These are phyloP conservation scores for Varecia variegata DNA, from an alignment of 2,797 vertebrate species.

Conservation along the genomic window DNA sequence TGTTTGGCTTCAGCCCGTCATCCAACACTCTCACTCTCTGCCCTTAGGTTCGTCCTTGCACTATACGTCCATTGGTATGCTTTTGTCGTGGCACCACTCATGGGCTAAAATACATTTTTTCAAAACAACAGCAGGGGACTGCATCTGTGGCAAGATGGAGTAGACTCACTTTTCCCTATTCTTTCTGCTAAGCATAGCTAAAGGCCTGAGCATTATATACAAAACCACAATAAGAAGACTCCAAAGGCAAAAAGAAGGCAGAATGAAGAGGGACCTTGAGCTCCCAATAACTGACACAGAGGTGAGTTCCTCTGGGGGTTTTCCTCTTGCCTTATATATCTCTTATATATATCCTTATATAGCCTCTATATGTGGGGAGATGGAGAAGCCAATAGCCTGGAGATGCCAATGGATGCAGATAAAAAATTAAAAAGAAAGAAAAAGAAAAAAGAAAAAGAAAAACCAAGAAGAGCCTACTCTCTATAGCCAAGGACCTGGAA, in stretches of 20 bases:
- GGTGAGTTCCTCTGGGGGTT: not conserved
- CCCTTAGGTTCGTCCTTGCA: not conserved
- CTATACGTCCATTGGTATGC: accelerated
- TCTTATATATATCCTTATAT: not conserved
- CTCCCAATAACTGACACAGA: not conserved
- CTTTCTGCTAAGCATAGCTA: not conserved
- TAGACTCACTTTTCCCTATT: not conserved
- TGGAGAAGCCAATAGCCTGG: not conserved
- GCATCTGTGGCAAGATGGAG: not conserved
- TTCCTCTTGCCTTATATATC: not conserved
- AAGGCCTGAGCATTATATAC: not conserved
- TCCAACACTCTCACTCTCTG: not conserved
- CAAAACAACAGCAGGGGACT: not conserved
- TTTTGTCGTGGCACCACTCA: not conserved
- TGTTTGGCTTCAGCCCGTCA: not conserved
- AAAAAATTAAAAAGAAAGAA: not conserved
- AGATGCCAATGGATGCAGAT: not conserved
- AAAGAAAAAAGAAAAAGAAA: not conserved
- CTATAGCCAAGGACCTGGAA: not conserved
- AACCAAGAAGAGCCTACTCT: not conserved
- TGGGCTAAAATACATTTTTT: not conserved
- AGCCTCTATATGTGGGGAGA: not conserved
- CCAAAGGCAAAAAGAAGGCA: not conserved
- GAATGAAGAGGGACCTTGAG: not conserved
- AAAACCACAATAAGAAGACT: not conserved